phyloP scores from a whole-genome alignment of 2,113 vertebrate species.

The Eidolon helvum region DNA sequence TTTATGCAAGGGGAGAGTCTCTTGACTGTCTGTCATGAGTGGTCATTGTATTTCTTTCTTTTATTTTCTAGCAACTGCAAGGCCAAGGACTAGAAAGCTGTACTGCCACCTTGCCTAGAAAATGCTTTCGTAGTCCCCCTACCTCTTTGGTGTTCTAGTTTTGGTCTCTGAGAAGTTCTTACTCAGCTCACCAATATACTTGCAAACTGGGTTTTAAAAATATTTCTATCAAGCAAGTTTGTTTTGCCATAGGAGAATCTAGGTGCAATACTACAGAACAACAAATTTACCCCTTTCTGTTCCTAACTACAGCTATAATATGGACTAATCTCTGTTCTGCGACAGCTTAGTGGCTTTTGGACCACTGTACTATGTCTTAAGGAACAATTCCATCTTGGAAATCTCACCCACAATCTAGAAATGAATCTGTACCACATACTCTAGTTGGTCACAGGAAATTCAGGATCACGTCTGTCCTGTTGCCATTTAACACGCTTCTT shows the following conservation, averaged over 20 bases:
- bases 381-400: background rate
- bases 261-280: background rate
- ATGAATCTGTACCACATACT: background rate
- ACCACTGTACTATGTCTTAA: background rate
- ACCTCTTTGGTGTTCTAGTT: background rate
- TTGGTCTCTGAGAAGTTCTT: background rate
- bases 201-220: background rate
- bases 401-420: background rate
- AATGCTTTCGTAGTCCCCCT: background rate
- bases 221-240: background rate
- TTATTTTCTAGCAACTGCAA: background rate
- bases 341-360: background rate
- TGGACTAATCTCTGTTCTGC: background rate
- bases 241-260: background rate
- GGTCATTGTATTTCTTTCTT: background rate
- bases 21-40: background rate
- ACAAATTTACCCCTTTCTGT: background rate
- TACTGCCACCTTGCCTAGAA: too few species aligned
- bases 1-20: background rate
- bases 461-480: background rate
- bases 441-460: background rate
- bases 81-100: background rate
- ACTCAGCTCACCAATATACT: background rate
- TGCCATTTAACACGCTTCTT: background rate
- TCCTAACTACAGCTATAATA: background rate